These are phyloP conservation scores for Salminus brasiliensis DNA, from an alignment of 2,113 vertebrate genomes.

Conservation along the genomic window DNA sequence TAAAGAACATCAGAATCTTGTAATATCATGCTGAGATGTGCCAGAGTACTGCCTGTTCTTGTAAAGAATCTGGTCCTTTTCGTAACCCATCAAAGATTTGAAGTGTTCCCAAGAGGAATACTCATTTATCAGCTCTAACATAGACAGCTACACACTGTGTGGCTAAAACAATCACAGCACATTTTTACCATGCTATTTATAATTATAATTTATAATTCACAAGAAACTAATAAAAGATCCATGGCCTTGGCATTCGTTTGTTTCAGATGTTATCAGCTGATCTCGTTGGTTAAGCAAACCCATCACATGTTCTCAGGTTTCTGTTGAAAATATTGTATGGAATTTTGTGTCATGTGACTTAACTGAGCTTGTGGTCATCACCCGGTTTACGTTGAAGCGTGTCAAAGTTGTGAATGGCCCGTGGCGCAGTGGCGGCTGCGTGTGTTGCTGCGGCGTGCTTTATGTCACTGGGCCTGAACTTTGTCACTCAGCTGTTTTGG, in stretches of 20 bases:
- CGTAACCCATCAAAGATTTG: background rate
- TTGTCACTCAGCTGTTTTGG: slow-evolving; percentile 62
- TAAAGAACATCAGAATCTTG: slow-evolving; percentile 5
- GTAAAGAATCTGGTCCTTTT: background rate
- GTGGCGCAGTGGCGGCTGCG: slow-evolving; percentile 11
- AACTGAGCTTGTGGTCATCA: background rate
- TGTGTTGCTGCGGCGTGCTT: slow-evolving; percentile 39
- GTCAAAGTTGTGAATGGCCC: slow-evolving; percentile 31
- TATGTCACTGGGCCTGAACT: slow-evolving; percentile 49
- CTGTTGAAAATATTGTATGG: background rate
- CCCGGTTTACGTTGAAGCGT: slow-evolving; percentile 9
- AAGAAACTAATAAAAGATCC: slow-evolving; percentile 30
- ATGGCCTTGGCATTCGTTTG: background rate
- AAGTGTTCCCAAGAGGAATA: background rate
- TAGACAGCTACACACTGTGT: background rate
- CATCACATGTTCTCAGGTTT: background rate
- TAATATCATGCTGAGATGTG: slow-evolving; percentile 9
- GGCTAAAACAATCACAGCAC: background rate
- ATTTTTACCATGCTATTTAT: slow-evolving; percentile 20
- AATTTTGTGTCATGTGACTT: background rate
- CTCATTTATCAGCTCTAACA: background rate
- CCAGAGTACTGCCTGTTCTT: background rate
- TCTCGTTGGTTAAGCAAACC: too few species aligned
- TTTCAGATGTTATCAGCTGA: background rate
- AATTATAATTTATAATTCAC: slow-evolving; percentile 11